A percentile compares a stretch with the other conserved stretches of the same genome.
These are phyloP conservation scores for Battus philenor DNA, from an alignment of 1,140 invertebrate genomes.

Conservation along the genomic window DNA sequence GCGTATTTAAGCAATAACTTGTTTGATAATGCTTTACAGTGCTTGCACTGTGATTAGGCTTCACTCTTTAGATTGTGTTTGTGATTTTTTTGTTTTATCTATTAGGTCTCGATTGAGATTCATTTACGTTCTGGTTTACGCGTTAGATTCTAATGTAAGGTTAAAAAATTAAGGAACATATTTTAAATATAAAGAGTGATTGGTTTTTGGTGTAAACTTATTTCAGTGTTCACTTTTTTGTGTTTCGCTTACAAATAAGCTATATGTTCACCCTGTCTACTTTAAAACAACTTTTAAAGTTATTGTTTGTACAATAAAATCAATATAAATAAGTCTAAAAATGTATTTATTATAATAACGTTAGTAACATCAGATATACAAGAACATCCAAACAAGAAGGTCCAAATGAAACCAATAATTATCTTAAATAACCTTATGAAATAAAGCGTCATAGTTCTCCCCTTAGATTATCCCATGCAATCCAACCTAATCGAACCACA, in stretches of 20 bases:
- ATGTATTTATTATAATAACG: no score
- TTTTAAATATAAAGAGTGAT: no score
- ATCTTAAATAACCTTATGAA: background rate
- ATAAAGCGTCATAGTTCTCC: slow-evolving; percentile 15
- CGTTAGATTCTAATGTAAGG: slow-evolving; percentile 1
- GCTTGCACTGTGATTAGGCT: slow-evolving; percentile 57
- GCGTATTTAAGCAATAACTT: slow-evolving; percentile 70
- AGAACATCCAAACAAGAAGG: no score
- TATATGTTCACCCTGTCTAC: background rate
- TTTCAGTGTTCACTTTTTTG: no score
- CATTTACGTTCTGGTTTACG: slow-evolving; percentile 18
- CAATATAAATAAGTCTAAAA: no score
- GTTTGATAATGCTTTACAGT: slow-evolving; percentile 61
- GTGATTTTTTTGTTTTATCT: slow-evolving; percentile 61
- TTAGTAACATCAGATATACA: no score
- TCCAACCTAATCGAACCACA: slow-evolving; percentile 40
- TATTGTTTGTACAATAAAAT: background rate
- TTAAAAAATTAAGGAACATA: no score
- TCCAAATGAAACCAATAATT: slow-evolving; percentile 12
- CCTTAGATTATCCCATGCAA: slow-evolving; percentile 25
- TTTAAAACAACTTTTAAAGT: background rate
- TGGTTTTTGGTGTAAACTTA: no score
- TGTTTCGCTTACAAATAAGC: no score
- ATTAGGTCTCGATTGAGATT: slow-evolving; percentile 39
- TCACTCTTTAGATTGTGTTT: slow-evolving; percentile 44